Conservation (phyloP, 2,888 invertebrate genomes). For the Aleiodes leptofemur region DNA sequence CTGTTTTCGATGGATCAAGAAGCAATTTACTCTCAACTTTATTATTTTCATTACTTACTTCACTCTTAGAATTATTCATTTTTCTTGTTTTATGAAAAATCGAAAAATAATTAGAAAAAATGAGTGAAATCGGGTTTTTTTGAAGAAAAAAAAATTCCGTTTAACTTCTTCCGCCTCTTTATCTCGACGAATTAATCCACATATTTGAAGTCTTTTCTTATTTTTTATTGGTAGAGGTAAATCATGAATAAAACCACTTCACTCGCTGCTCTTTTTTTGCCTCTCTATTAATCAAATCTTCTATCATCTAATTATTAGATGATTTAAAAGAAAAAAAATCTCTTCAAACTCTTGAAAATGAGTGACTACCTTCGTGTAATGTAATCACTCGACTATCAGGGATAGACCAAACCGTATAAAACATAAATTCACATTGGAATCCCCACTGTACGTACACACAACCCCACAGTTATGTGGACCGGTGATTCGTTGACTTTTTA, state of each 20-base stretch:
- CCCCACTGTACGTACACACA: slow-evolving; percentile 19
- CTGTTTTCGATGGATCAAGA: slow-evolving; percentile 62
- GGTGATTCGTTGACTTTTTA: slow-evolving; percentile 21
- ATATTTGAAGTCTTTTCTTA: too few relatives aligned
- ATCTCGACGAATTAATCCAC: too few relatives aligned
- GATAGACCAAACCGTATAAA: slow-evolving; percentile 24
- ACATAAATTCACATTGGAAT: slow-evolving; percentile 29
- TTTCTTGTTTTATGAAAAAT: neutral
- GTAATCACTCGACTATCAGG: slow-evolving; percentile 32
- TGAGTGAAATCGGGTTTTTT: too few relatives aligned
- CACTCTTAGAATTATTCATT: slow-evolving; percentile 54
- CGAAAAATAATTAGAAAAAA: too few relatives aligned
- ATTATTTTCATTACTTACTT: slow-evolving; percentile 65
- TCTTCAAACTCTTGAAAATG: neutral
- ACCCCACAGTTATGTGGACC: slow-evolving; percentile 20
- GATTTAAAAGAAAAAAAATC: neutral
- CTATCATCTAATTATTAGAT: neutral
- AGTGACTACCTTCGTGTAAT: slow-evolving; percentile 3
- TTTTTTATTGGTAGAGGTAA: neutral
- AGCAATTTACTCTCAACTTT: slow-evolving; percentile 69
- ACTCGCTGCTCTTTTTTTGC: too few relatives aligned
- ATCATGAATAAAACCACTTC: neutral
- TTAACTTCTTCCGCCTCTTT: too few relatives aligned
- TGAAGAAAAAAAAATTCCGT: too few relatives aligned
- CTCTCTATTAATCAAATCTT: neutral